phyloP scores from a whole-genome alignment of 1,140 invertebrate species.

The Penaeus chinensis region DNA sequence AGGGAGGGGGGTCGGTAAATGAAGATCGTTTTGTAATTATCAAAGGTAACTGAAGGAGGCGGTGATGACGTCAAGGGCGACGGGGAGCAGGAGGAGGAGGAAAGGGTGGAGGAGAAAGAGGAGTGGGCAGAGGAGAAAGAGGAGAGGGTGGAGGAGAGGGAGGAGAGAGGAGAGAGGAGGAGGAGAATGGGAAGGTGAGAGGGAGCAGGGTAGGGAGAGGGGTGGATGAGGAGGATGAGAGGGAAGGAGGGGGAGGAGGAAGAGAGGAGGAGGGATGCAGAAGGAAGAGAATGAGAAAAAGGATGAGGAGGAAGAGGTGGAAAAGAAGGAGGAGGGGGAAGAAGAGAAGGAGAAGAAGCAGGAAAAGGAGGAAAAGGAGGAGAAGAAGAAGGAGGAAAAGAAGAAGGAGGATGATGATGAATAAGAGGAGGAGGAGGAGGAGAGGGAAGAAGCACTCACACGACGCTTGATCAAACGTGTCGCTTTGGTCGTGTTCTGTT shows the following conservation, averaged over 20 bases:
- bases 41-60: neutral
- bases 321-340: neutral
- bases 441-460: no score
- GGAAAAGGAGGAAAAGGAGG: neutral
- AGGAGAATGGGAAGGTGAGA: neutral
- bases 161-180: conserved; percentile 3
- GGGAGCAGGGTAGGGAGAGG: neutral
- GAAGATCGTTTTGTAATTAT: neutral
- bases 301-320: neutral
- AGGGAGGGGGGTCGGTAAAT: neutral
- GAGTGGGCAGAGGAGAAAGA: neutral
- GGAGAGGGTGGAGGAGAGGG: conserved; percentile 1
- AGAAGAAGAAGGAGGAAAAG: neutral
- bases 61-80: no score
- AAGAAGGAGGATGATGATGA: neutral
- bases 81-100: neutral
- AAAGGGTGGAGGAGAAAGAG: neutral
- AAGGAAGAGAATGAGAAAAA: neutral
- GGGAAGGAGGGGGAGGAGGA: neutral
- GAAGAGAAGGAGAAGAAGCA: neutral
- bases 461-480: no score
- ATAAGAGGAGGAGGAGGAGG: no score
- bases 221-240: neutral
- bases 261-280: neutral
- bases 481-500: no score